Percentiles rank a stretch among this genome's conserved stretches.
These are phyloP conservation scores for Terrapene triunguis DNA, from an alignment of 2,113 vertebrate species.

Conservation along the genomic window DNA sequence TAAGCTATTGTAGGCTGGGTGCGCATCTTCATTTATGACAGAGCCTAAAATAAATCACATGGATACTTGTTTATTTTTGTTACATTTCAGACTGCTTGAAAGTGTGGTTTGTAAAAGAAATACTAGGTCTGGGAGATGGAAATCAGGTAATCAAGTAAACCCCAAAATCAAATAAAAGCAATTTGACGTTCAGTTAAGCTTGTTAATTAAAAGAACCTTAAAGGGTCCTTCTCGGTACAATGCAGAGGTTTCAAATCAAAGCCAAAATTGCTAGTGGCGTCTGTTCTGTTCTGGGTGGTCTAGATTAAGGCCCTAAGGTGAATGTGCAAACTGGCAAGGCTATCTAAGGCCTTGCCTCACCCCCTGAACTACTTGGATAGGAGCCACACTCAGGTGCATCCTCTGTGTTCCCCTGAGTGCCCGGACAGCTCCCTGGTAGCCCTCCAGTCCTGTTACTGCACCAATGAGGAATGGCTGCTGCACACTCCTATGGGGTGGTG, in stretches of 20 bases:
- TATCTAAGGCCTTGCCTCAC: too few relatives aligned
- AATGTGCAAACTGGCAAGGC: too few relatives aligned
- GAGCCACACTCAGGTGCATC: too few relatives aligned
- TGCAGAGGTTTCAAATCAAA: too few relatives aligned
- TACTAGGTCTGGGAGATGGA: conserved; percentile 9
- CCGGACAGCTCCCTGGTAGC: too few relatives aligned
- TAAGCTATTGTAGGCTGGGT: background rate
- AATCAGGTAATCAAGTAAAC: background rate
- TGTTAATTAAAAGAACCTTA: background rate
- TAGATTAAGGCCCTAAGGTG: too few relatives aligned
- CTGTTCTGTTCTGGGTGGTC: background rate
- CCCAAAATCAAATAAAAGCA: background rate
- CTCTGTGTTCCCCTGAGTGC: too few relatives aligned
- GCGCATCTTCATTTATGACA: background rate
- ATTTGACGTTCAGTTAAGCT: background rate
- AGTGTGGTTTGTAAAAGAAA: background rate
- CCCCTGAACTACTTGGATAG: too few relatives aligned
- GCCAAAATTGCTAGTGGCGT: background rate
- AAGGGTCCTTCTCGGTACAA: background rate
- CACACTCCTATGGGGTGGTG: too few relatives aligned
- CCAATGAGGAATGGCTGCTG: too few relatives aligned
- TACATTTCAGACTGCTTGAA: background rate
- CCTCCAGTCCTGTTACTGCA: too few relatives aligned
- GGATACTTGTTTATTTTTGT: background rate
- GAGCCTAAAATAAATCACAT: background rate